These are phyloP conservation scores for Gobio gobio DNA, from an alignment of 2,113 vertebrate genomes.

Conservation along the genomic window DNA sequence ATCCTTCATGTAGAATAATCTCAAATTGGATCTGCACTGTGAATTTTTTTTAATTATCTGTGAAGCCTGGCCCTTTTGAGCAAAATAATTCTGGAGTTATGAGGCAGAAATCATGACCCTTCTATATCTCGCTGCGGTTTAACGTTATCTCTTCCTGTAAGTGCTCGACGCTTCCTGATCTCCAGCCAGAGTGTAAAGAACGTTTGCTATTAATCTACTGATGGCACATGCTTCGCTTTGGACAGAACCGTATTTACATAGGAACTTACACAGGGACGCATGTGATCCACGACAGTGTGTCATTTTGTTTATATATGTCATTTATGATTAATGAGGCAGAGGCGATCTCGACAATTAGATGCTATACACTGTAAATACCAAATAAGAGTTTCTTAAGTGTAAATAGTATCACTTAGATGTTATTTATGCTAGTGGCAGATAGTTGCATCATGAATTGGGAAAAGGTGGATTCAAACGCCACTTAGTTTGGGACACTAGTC, in stretches of 20 bases:
- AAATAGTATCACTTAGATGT: neutral
- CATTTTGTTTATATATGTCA: neutral
- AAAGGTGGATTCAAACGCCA: no score
- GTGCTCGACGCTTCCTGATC: conserved; percentile 72
- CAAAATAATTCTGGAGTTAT: conserved; percentile 78
- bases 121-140: conserved; percentile 76
- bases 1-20: conserved; percentile 74
- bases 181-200: conserved; percentile 69
- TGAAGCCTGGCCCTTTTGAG: conserved; percentile 74
- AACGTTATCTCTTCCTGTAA: conserved; percentile 77
- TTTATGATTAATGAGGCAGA: conserved; percentile 2
- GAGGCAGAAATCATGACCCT: conserved; percentile 81
- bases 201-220: conserved; percentile 72
- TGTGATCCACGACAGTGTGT: conserved; percentile 28
- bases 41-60: conserved; percentile 82
- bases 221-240: conserved; percentile 41
- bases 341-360: neutral
- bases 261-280: neutral
- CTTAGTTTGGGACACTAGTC: no score
- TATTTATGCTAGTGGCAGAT: no score
- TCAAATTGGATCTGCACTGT: conserved; percentile 80
- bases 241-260: conserved; percentile 22
- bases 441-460: no score
- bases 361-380: no score
- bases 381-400: neutral